Evolutionary conservation across 2,797 vertebrate species (phyloP).

Genomic region (Gallinago stenura): DNA sequence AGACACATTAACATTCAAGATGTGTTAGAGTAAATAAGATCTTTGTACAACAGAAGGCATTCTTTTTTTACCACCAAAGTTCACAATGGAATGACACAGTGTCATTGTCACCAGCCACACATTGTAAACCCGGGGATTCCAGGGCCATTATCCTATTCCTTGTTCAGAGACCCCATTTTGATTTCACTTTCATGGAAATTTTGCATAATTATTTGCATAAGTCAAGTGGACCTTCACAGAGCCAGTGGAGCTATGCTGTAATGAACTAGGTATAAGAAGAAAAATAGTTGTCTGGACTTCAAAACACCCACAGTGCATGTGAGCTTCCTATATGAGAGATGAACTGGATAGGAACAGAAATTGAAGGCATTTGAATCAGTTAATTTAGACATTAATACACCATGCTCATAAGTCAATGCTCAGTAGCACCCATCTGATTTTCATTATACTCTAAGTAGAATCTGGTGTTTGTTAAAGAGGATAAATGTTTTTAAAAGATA

Average conservation of each 20-base stretch:
- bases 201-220: neutral
- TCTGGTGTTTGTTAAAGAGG: neutral
- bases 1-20: neutral
- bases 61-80: neutral
- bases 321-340: neutral
- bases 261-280: neutral
- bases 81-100: neutral
- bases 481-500: neutral
- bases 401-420: neutral
- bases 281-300: neutral
- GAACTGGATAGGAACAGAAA: neutral
- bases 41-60: neutral
- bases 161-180: neutral
- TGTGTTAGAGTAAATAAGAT: conserved; percentile 50
- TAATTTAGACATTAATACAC: neutral
- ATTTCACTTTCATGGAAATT: neutral
- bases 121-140: neutral
- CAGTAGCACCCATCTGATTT: neutral
- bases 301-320: neutral
- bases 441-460: neutral
- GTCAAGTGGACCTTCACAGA: neutral
- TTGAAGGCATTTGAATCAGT: neutral
- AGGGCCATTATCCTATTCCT: neutral
- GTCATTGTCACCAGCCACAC: neutral
- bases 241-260: accelerated